A percentile compares a stretch with the other conserved stretches of the same genome.
Evolutionary conservation across 2,113 vertebrate species (phyloP).

Genomic region (Lepisosteus oculatus): DNA sequence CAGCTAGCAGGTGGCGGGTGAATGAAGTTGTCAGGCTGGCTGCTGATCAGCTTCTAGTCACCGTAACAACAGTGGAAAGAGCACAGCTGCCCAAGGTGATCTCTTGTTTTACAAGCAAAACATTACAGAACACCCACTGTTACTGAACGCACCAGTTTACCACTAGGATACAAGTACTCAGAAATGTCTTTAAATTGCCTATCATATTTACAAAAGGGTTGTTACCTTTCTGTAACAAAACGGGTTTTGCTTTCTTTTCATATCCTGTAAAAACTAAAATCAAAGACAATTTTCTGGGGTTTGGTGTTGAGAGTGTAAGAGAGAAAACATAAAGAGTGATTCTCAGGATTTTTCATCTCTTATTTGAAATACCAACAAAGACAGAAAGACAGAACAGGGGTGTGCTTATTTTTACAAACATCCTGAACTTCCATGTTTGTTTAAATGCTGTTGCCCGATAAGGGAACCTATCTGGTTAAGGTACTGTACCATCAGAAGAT

Average conservation of each 20-base stretch:
- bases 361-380: neutral
- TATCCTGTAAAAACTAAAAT: constrained; percentile 8
- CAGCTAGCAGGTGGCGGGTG: constrained; percentile 76
- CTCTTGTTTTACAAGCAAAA: constrained; percentile 59
- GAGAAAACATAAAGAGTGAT: constrained; percentile 5
- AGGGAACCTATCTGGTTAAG: no score
- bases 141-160: constrained; percentile 23
- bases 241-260: neutral
- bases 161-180: constrained; percentile 19
- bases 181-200: constrained; percentile 40
- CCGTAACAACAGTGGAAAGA: constrained; percentile 56
- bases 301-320: neutral
- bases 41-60: constrained; percentile 56
- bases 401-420: constrained; percentile 6
- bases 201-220: constrained; percentile 26
- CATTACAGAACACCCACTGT: constrained; percentile 20
- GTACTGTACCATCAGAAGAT: no score
- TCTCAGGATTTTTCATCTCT: neutral
- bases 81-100: constrained; percentile 63
- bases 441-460: no score
- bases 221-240: neutral
- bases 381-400: no score
- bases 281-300: neutral
- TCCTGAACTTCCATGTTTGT: constrained; percentile 1
- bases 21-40: constrained; percentile 68